Conservation (phyloP, 2,888 invertebrate genomes). For the Heteromyza rotundicornis region DNA sequence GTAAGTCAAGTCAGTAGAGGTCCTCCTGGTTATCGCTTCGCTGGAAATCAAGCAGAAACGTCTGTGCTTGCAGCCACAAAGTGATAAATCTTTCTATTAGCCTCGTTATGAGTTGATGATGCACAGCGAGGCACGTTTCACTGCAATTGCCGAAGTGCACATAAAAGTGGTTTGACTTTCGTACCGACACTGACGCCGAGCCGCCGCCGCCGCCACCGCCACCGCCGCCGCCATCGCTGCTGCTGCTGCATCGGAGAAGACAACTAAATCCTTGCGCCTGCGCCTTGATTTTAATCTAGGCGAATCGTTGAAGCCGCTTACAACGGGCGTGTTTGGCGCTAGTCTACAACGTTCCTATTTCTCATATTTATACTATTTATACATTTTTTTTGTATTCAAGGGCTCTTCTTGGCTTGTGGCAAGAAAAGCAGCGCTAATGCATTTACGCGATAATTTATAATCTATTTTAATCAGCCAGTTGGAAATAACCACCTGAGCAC, state of each 20-base stretch:
- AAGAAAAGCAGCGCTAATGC: slow-evolving; percentile 21
- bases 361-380: too few relatives aligned
- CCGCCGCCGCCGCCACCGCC: neutral
- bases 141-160: slow-evolving; percentile 8
- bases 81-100: slow-evolving; percentile 58
- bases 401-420: neutral
- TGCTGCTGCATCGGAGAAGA: neutral
- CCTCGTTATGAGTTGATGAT: slow-evolving; percentile 34
- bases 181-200: slow-evolving; percentile 37
- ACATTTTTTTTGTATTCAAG: neutral
- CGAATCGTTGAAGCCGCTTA: neutral
- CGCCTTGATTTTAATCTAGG: slow-evolving; percentile 42
- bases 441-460: slow-evolving; percentile 50
- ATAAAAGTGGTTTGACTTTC: slow-evolving; percentile 28
- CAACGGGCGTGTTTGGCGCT: slow-evolving; percentile 12
- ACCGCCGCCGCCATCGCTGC: neutral
- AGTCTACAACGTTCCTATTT: neutral
- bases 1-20: too few relatives aligned
- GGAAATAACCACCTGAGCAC: slow-evolving; percentile 2
- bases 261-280: slow-evolving; percentile 21
- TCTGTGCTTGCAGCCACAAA: too few relatives aligned
- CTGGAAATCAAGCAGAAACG: slow-evolving; percentile 32
- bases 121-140: slow-evolving; percentile 31
- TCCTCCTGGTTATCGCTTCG: slow-evolving; percentile 27
- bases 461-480: slow-evolving; percentile 50